Evolutionary conservation across 2,888 invertebrate genomes (phyloP), one percentile per base, ranked within the genome.

Genomic region (Phyllotreta striolata): DNA sequence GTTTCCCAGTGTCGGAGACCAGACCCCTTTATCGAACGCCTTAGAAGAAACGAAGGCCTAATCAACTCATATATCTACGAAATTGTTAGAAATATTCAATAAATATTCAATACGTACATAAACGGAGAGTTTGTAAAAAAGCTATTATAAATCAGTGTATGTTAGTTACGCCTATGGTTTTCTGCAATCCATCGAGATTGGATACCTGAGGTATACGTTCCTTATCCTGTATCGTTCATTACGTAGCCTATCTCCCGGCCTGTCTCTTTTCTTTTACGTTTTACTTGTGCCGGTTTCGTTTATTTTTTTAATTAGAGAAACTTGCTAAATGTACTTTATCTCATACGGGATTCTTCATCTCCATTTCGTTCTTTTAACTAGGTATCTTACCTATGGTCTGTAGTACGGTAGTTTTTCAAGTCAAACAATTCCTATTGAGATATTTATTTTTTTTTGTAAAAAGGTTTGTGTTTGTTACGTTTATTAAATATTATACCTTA

Each of bases 281-380:
- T 55, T 67, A 73, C 73, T 72, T 72, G 73, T 37, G 58, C 35
- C 46, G 61, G 66, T 66, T 65, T 62, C 64, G 61, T 56, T 66
- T 55, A 14, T 55, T 66, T 70, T 66, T 64, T 68, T 74, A 74
- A 74, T 74, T 74, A 74, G 70, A 63, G 65, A 70, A 72, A 72
- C 72, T 64, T 61, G 69, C 63, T 62, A 66, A 72, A 72, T 73
- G 71, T 71, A 73, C 70, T 71, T 73, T 74, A 74, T 74, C 73
- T 73, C 55, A 63, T 61, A 46, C 51, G 51, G 70, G 66, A 72
- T 67, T 71, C 70, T 70, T 70, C 67, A 69, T 72, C 71, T 71
- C 72, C 70, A 72, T 72, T 70, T 72, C 72, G 69, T 66, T 68
- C 24, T 24, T 24, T 24, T 24, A 24, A 24, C 24, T 24, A 69